Evolutionary conservation across 2,113 vertebrate genomes (phyloP), one percentile per base, ranked within the genome.

Genomic region (Reinhardtius hippoglossoides): DNA sequence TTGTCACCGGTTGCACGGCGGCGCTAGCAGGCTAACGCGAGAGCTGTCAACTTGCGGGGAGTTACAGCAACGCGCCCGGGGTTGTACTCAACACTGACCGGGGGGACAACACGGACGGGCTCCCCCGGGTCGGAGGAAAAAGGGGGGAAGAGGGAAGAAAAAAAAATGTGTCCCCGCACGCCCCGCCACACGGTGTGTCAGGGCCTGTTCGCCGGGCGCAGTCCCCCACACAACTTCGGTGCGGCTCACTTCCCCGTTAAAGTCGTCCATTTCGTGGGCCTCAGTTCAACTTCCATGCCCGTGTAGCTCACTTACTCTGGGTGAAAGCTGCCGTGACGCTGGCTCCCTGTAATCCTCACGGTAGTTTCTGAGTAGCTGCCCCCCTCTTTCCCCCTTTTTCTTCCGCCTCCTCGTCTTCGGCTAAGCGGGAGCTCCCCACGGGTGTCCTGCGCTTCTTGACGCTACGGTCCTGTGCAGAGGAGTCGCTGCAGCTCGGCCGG

Each of bases 201-300:
- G 81, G 94, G 94, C 93, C 94, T 93, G 85, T 82, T 83, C 85
- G 31, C 78, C 74, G 77, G 88, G 84, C 80, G 87, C 81, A 83
- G 91, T 87, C 92, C 90, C 89, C 40, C 40, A 42, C 91, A 89
- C 18, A 92, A 91, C 93, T 94, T 93, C 88, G 85, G 87, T 87
- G 76, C 82, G 40, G 85, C 82, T 84, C 88, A 91, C 89, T 89
- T 91, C 88, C 90, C 86, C 85, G 82, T 75, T 52, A 92, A 91
- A 93, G 91, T 91, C 93, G 92, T 90, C 92, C 93, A 93, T 94
- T 93, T 90, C 90, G 74, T 78, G 92, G 93, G 93, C 93, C 94
- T 90, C 59, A 72, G 85, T 91, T 90, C 81, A 95, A 95, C 92
- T 95, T 94, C 92, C 90, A 93, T 92, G 90, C 93, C 92, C 91